These are phyloP conservation scores for Hoplodrina ambigua DNA, from an alignment of 2,888 invertebrate genomes.

Conservation along the genomic window DNA sequence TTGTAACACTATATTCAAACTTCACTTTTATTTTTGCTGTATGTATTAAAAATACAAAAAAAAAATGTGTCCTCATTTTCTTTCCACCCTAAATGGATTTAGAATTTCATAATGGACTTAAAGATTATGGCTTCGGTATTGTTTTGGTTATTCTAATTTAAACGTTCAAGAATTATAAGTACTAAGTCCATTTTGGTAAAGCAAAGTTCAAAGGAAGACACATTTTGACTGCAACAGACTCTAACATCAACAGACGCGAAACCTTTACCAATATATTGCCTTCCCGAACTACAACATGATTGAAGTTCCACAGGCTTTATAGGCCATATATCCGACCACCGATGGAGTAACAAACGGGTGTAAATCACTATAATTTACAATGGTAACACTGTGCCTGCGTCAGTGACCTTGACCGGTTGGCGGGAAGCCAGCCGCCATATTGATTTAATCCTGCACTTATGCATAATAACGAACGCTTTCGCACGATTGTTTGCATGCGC, in stretches of 20 bases:
- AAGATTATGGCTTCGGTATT: slow-evolving; percentile 10
- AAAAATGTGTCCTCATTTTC: too few species aligned
- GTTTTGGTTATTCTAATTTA: slow-evolving; percentile 3
- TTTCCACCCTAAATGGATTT: slow-evolving; percentile 2
- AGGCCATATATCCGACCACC: slow-evolving; percentile 35
- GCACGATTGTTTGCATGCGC: slow-evolving; percentile 33
- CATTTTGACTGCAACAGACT: neutral
- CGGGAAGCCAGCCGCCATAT: slow-evolving; percentile 55
- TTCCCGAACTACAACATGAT: slow-evolving; percentile 19
- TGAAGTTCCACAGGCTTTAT: slow-evolving; percentile 47
- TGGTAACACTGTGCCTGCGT: slow-evolving; percentile 46
- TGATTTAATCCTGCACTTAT: slow-evolving; percentile 52
- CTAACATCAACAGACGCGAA: slow-evolving; percentile 6
- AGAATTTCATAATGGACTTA: neutral
- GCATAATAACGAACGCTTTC: slow-evolving; percentile 44
- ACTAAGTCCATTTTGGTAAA: neutral
- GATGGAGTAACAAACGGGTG: slow-evolving; percentile 50
- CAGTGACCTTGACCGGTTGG: slow-evolving; percentile 70
- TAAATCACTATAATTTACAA: slow-evolving; percentile 64
- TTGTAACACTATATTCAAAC: too few species aligned
- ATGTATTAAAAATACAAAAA: neutral
- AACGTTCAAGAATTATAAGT: neutral
- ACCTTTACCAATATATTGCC: slow-evolving; percentile 23
- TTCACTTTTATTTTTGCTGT: too few species aligned
- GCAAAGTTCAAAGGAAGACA: slow-evolving; percentile 32